Conservation (phyloP, 2,797 vertebrate species). For the Poliocrania exsul region DNA sequence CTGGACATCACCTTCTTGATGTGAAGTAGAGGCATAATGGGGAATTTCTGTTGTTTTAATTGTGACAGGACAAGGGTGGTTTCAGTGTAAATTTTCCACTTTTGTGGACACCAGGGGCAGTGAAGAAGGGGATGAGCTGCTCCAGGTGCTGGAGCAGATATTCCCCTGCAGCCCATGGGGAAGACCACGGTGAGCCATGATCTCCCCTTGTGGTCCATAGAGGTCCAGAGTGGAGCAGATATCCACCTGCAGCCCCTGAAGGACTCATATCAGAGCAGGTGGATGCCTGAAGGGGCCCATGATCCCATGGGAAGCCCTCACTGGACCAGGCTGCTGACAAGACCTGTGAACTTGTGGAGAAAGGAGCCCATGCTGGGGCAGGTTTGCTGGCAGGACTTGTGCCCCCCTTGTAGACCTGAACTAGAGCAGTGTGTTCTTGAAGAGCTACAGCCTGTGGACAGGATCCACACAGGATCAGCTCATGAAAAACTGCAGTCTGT, state of each 20-base stretch:
- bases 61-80: background rate
- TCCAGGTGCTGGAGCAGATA: background rate
- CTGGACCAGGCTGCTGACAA: background rate
- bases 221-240: background rate
- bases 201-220: no score
- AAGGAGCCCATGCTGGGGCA: background rate
- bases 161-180: fast-evolving
- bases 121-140: background rate
- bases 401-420: background rate
- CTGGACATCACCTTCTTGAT: background rate
- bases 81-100: background rate
- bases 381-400: background rate
- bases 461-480: background rate
- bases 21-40: background rate
- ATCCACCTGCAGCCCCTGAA: background rate
- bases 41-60: background rate
- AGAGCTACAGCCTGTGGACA: background rate
- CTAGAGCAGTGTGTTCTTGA: background rate
- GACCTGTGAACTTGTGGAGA: fast-evolving
- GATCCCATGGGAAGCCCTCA: background rate
- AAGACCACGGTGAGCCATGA: background rate
- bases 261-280: background rate
- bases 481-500: background rate
- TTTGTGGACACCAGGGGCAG: background rate
- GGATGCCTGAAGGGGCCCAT: background rate